Evolutionary conservation across 2,797 vertebrate genomes (phyloP).

Genomic region (Trichosurus vulpecula): DNA sequence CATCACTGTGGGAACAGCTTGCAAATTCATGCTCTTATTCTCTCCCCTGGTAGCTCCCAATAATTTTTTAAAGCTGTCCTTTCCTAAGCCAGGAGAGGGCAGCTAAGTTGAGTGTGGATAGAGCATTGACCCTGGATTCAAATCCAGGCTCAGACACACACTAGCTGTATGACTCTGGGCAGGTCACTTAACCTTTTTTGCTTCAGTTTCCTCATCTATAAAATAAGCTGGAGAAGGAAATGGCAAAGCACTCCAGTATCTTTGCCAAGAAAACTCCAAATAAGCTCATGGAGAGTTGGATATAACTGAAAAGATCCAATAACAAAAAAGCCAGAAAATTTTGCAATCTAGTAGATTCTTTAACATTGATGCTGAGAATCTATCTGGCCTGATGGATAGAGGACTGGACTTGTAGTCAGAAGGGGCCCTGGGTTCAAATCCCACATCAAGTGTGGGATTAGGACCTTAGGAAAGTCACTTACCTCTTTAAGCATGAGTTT

Average conservation of each 20-base stretch:
- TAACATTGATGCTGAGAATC: background rate
- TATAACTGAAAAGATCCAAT: background rate
- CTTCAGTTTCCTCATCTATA: background rate
- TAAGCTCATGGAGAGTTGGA: background rate
- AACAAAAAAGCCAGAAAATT: background rate
- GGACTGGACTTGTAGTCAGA: background rate
- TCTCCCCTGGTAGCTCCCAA: background rate
- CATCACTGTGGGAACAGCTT: background rate
- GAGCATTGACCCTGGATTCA: background rate
- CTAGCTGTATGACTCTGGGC: background rate
- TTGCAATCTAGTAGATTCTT: background rate
- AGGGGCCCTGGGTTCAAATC: background rate
- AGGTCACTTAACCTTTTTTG: background rate
- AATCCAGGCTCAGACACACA: background rate
- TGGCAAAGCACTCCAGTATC: background rate
- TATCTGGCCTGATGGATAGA: background rate
- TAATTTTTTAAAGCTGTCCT: background rate
- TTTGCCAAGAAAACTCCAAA: background rate
- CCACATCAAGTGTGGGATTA: background rate
- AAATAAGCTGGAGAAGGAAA: background rate
- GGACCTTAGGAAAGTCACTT: background rate
- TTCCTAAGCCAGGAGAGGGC: background rate
- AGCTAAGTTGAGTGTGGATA: background rate
- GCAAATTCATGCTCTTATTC: background rate
- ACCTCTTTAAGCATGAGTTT: background rate